Evolutionary conservation across 2,888 invertebrate genomes (phyloP), one percentile per base, ranked within the genome.

Genomic region (Melinopterus prodromus): DNA sequence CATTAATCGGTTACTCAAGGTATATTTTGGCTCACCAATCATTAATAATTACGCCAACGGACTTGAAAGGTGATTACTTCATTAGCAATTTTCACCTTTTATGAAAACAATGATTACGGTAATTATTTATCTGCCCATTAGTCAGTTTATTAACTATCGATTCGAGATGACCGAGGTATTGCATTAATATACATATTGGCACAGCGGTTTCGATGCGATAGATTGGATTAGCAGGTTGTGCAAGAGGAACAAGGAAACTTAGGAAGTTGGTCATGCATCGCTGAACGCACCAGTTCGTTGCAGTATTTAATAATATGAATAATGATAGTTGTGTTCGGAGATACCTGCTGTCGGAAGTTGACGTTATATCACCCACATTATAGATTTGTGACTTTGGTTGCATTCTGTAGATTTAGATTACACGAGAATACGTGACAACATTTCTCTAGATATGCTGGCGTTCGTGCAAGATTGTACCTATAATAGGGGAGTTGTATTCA

Each of bases 241-340:
- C 35, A 74, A 74, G 74, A 74, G 74, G 74, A 74, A 74, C 35
- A n/a, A 37, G 74, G 74, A 74, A 74, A 74, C 35, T 35, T 74
- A 74, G 74, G 74, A 74, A 74, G 74, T 74, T 74, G 74, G 74
- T 74, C 74, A 74, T 37, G 74, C 74, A 74, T 74, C 36, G 74
- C 15, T 37, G 74, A 35, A 74, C 37, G n/a, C 74, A 35, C 35
- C 37, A 74, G n/a, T 12, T 71, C 71, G 35, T n/a, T 74, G 36
- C 26, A 74, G n/a, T 74, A 35, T n/a, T 36, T 36, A 26, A 36
- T 37, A 35, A 74, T 37, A 74, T 74, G 36, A 35, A 74, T 37
- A 36, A 26, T 26, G 69, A 6, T 12, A 35, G 74, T 74, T 74
- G 74, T 74, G 74, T 36, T 26, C 74, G n/a, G 35, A 74, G 74